Evolutionary conservation across 2,797 vertebrate species (phyloP), one percentile per base, ranked within the genome.

Genomic region (Falco novaeseelandiae): DNA sequence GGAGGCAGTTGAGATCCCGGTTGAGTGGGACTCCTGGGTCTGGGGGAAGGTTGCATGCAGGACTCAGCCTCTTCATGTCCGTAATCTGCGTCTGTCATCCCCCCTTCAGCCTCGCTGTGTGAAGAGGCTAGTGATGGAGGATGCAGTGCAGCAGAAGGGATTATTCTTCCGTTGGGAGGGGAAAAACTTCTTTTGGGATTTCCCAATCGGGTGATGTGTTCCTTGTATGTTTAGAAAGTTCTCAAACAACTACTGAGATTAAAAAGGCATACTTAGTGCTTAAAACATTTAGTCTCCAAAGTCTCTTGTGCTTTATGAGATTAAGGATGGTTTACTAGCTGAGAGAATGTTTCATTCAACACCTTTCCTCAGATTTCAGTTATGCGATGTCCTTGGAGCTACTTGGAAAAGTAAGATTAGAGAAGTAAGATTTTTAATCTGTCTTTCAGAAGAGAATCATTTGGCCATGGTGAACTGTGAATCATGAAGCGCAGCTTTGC

Each of bases 11-110:
- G 36, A 65, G 63, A 23, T 63, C 26, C 20, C 3, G 1, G 25
- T 5, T 32, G 40, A 51, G 25, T 1, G 1, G 13, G 44, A 14
- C 4, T 54, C 4, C 19, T 46, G 55, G 46, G 77, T 38, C 23
- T 8, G 4, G 36, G 23, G 42, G 13, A 72, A 22, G 27, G n/a
- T 6, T 14, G 16, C 2, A 2, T 19, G 12, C 29, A 17, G 21
- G 1, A 1, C 62, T 81, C 9, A 11, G 10, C 38, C 11, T 74
- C 73, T 54, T 51, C 34, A 36, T 38, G 29, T 66, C 73, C 2
- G 0, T 63, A 14, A 14, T 55, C n/a, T 48, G 46, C 14, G 1
- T 36, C 38, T n/a, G 11, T 65, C 1, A 10, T 14, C 6, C 3
- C 9, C 8, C 2, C 12, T 52, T 32, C 22, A 2, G 3, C n/a